These are phyloP conservation scores for Salticus scenicus DNA, from an alignment of 2,888 invertebrate species.

Conservation along the genomic window DNA sequence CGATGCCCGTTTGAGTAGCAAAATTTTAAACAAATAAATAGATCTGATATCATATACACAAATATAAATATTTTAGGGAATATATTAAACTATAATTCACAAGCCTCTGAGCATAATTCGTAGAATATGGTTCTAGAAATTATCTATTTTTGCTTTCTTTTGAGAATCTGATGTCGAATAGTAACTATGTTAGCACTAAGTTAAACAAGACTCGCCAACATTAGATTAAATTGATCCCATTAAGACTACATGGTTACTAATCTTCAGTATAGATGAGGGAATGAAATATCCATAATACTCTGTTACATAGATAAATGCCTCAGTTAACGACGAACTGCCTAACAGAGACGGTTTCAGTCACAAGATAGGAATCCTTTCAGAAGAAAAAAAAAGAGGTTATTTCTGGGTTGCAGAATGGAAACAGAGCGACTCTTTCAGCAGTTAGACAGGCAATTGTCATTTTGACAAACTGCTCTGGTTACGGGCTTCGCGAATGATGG, in stretches of 20 bases:
- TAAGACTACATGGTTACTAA: conserved; percentile 6
- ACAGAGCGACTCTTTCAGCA: conserved; percentile 54
- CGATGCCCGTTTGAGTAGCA: too few species aligned
- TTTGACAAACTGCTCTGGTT: conserved; percentile 60
- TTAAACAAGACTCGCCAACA: not conserved
- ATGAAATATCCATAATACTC: conserved; percentile 14
- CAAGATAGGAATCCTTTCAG: conserved; percentile 37
- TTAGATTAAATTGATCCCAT: conserved; percentile 15
- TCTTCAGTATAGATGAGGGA: not conserved
- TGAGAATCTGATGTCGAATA: not conserved
- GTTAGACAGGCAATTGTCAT: conserved; percentile 65
- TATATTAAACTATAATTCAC: too few species aligned
- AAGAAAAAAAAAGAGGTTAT: conserved; percentile 58
- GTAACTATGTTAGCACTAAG: not conserved
- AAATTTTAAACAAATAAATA: too few species aligned
- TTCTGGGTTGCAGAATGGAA: conserved; percentile 53
- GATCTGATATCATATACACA: too few species aligned
- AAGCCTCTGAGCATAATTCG: too few species aligned
- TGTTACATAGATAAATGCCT: conserved; percentile 53
- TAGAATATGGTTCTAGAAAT: not conserved
- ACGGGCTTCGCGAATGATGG: conserved; percentile 37
- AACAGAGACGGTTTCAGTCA: conserved; percentile 32
- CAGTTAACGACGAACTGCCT: conserved; percentile 48
- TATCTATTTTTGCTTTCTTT: not conserved
- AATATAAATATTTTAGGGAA: too few species aligned